Conservation (phyloP, 2,888 invertebrate genomes). For the Autographa gamma region DNA sequence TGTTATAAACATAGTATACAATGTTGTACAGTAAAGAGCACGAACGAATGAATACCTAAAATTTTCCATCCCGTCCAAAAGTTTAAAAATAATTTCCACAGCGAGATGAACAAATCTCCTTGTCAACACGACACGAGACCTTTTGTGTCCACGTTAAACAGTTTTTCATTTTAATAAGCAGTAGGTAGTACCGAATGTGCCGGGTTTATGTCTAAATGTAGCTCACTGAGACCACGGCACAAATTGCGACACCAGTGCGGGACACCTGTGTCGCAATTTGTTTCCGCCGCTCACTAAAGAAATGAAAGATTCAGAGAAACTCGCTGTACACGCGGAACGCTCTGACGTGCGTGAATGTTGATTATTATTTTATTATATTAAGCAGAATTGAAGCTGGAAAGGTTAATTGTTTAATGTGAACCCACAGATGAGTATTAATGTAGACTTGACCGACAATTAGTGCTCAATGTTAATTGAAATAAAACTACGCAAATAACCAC, state of each 20-base stretch:
- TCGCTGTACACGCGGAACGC: neutral
- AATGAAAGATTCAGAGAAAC: slow-evolving; percentile 30
- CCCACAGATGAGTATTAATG: neutral
- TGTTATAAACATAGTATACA: neutral
- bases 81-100: slow-evolving; percentile 2
- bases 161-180: slow-evolving; percentile 36
- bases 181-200: slow-evolving; percentile 33
- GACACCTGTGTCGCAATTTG: slow-evolving; percentile 51
- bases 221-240: slow-evolving; percentile 33
- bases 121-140: slow-evolving; percentile 4
- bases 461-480: neutral
- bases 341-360: slow-evolving; percentile 6
- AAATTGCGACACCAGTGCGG: slow-evolving; percentile 40
- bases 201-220: slow-evolving; percentile 14
- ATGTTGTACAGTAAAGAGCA: neutral
- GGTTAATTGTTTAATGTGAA: neutral
- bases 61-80: neutral
- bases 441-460: neutral
- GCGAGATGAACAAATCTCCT: slow-evolving; percentile 1
- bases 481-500: neutral
- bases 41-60: neutral
- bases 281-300: slow-evolving; percentile 23
- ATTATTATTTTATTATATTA: slow-evolving; percentile 4
- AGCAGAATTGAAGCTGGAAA: neutral
- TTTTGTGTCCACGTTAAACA: slow-evolving; percentile 13